These are phyloP conservation scores for Brachymystax lenok DNA, from an alignment of 2,797 vertebrate species.

Conservation along the genomic window DNA sequence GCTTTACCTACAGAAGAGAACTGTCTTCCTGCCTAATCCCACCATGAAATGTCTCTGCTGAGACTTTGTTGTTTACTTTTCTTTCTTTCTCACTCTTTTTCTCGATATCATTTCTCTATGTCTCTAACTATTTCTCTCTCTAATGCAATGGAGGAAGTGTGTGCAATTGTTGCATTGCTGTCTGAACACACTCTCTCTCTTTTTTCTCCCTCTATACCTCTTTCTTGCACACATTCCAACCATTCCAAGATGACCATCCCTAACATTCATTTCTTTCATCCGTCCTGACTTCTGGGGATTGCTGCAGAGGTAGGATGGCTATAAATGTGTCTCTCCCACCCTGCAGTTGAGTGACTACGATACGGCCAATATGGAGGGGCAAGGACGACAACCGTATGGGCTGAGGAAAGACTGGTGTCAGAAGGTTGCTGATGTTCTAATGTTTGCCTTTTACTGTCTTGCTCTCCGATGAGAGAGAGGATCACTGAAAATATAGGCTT, in stretches of 20 bases:
- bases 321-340: slow-evolving; percentile 33
- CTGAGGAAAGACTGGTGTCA: slow-evolving; percentile 10
- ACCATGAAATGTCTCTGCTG: slow-evolving; percentile 19
- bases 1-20: slow-evolving; percentile 19
- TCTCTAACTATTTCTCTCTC: neutral
- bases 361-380: slow-evolving; percentile 44
- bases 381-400: slow-evolving; percentile 8
- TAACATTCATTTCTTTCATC: slow-evolving; percentile 45
- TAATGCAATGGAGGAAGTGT: neutral
- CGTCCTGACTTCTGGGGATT: slow-evolving; percentile 37
- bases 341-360: slow-evolving; percentile 34
- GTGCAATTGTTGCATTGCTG: neutral
- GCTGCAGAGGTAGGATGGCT: slow-evolving; percentile 18
- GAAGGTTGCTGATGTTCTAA: slow-evolving; percentile 14
- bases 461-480: slow-evolving; percentile 6
- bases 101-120: neutral
- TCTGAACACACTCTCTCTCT: neutral
- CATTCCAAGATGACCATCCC: slow-evolving; percentile 33
- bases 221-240: neutral
- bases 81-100: slow-evolving; percentile 14
- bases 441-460: neutral
- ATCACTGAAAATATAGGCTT: neutral
- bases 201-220: neutral
- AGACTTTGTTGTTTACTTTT: neutral
- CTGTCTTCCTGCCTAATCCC: slow-evolving; percentile 23